phyloP scores from a whole-genome alignment of 2,888 invertebrate genomes.

The Hirtodrosophila alboralis region DNA sequence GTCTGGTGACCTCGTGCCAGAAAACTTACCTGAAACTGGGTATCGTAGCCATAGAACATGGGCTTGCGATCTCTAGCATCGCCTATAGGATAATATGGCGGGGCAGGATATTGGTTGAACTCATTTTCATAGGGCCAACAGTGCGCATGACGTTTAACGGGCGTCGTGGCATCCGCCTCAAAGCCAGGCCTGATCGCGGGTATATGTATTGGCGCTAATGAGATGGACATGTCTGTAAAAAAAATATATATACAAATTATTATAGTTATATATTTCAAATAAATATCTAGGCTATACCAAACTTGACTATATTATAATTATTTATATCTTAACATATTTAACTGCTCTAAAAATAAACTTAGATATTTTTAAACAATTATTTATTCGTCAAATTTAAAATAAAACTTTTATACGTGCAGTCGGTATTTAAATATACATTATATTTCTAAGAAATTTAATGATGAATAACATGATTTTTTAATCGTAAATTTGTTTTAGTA shows the following conservation, averaged over 20 bases:
- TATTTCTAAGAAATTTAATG: too few relatives aligned
- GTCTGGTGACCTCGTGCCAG: slow-evolving; percentile 30
- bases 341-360: too few relatives aligned
- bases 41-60: slow-evolving; percentile 84
- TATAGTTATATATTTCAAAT: slow-evolving; percentile 7
- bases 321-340: too few relatives aligned
- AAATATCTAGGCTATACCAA: too few relatives aligned
- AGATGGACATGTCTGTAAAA: slow-evolving; percentile 86
- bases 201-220: slow-evolving; percentile 91
- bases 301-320: too few relatives aligned
- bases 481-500: too few relatives aligned
- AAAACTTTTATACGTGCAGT: too few relatives aligned
- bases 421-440: too few relatives aligned
- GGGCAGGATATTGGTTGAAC: slow-evolving; percentile 83
- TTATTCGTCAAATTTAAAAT: too few relatives aligned
- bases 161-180: slow-evolving; percentile 84
- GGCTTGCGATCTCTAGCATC: slow-evolving; percentile 84
- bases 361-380: too few relatives aligned
- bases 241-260: neutral
- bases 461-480: too few relatives aligned
- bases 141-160: slow-evolving; percentile 84
- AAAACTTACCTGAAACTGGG: slow-evolving; percentile 84
- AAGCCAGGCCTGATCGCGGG: slow-evolving; percentile 92
- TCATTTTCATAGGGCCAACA: slow-evolving; percentile 84
- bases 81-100: slow-evolving; percentile 84